Base-by-base conservation (phyloP, 1,140 invertebrate species). In the Saccostrea glomerata region DNA sequence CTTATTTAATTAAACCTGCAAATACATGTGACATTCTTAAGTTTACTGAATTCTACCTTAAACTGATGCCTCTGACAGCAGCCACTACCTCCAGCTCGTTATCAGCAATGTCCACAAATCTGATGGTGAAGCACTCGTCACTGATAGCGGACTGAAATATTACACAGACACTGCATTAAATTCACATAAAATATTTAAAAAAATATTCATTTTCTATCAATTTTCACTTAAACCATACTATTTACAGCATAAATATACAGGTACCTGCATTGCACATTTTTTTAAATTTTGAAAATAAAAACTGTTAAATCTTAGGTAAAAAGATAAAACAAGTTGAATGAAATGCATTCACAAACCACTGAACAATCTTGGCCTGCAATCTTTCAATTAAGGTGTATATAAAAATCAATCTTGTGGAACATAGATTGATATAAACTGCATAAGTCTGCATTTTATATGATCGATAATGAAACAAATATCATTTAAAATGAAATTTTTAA, bases 81-180 rank as follows among this genome's bases (percentile, higher is more conserved):
- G 97, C 96, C 88, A 97, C 95, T 93, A 97, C 97, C 94, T 97
- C 96, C 91, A 97, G 96, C 83, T 95, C 91, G 90, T 95, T 92
- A 89, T 96, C 96, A 20, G 96, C 95, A 6, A 96, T 95, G 30
- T 96, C 95, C 93, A 97, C 96, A 93, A 97, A 97, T 93, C 96
- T 96, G 84, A 97, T 96, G 89, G 96, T 97, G 94, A 97, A 97
- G 93, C 96, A 97, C 91, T 97, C 97, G 63, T 90, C 90, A 56
- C 85, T 87, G 23, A 90, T 87, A 11, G 87, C 90, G 86, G 63
- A 88, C 89, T 90, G 60, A 54, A 85, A 63, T 20, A 63, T 63
- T 20, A 63, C n/a, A n/a, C 58, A 63, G 17, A 63, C 7, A 20
- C 17, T 63, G 17, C 13, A 63, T n/a, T n/a, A 20, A 20, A 20